phyloP scores from a whole-genome alignment of 2,797 vertebrate genomes.

The Hylomyscus alleni region DNA sequence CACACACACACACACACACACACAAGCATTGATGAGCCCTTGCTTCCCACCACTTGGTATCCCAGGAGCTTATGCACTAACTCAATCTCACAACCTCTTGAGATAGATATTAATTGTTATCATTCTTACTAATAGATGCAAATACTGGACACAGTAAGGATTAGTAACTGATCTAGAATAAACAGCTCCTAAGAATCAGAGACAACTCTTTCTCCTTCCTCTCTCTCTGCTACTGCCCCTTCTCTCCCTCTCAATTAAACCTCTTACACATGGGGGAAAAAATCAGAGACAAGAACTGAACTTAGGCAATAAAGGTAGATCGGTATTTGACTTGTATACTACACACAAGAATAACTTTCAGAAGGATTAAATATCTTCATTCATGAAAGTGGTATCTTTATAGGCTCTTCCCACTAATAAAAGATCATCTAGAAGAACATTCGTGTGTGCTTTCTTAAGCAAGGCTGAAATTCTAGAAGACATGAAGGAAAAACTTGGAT shows the following conservation, averaged over 20 bases:
- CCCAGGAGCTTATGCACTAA: neutral
- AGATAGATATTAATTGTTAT: neutral
- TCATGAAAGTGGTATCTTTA: neutral
- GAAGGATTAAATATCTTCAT: neutral
- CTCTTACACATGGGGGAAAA: too few species aligned
- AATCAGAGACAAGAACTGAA: constrained; percentile 1
- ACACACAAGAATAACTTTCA: neutral
- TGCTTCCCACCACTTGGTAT: neutral
- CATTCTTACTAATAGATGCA: neutral
- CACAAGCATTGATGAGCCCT: neutral
- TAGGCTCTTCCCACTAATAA: neutral
- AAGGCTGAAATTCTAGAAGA: constrained; percentile 32
- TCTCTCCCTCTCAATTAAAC: too few species aligned
- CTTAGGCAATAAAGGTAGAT: neutral
- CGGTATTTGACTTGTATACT: neutral
- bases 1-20: too few species aligned
- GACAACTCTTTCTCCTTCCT: neutral
- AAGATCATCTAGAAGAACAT: constrained; percentile 3
- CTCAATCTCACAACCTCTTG: constrained; percentile 23
- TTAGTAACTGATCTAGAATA: constrained; percentile 16
- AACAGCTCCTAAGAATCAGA: neutral
- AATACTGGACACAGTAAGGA: neutral
- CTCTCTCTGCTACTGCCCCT: too few species aligned
- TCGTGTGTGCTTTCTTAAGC: neutral
- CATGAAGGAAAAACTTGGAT: constrained; percentile 15